Evolutionary conservation across 2,797 vertebrate genomes (phyloP), one percentile per base, ranked within the genome.

Genomic region (Vireo griseus): DNA sequence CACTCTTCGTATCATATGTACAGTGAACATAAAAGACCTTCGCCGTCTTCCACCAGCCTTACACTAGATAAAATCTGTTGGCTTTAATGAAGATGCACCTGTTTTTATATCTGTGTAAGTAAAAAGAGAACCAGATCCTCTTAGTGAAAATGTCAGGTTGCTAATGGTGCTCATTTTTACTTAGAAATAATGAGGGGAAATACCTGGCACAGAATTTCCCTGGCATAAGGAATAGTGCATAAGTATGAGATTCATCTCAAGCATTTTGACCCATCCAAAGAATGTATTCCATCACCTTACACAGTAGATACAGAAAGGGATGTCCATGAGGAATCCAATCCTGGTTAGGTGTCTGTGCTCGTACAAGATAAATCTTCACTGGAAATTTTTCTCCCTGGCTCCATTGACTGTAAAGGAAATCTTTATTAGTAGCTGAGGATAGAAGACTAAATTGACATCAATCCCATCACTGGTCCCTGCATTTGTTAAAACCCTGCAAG

Each of bases 111-210:
- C 54, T 61, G 5, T 54, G 33, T 71, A 80, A 93, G 74, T 73
- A 68, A 93, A 92, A 87, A 74, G 68, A 80, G 57, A 94, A 75
- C 21, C 62, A 94, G 73, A 39, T 39, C 31, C 24, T 89, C 72
- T 74, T 40, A 55, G 44, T 74, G 89, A 82, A 96, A 94, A 94
- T 83, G 79, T 72, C 68, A 75, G 28, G 25, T 75, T 77, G 86
- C 26, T 92, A 82, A 85, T 87, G 40, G 54, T 28, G 21, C 58
- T 92, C 78, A 42, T 80, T 95, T 90, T 90, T 78, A 91, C 39
- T 73, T 45, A 51, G 67, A 91, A 93, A 95, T 93, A 77, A 84
- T 68, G 62, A 95, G 62, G 51, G 74, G 20, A 78, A 83, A 75
- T 88, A 94, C n/a, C 61, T 93, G 78, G 72, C 67, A 85, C 22